phyloP scores from a whole-genome alignment of 2,113 vertebrate genomes.

The Arvicanthis niloticus region DNA sequence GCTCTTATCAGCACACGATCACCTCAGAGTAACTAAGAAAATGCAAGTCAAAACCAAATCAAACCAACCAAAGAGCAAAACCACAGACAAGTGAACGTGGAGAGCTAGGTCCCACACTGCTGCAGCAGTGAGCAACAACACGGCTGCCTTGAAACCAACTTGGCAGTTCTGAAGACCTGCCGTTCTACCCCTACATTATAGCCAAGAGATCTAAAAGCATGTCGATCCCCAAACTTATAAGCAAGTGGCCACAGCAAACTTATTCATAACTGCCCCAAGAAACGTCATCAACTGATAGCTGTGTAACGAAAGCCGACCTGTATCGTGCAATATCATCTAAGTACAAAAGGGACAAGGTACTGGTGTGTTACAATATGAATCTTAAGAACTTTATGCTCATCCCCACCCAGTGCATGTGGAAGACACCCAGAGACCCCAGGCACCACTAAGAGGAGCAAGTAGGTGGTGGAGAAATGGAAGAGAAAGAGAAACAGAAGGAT shows the following conservation, averaged over 20 bases:
- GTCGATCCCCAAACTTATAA: not conserved
- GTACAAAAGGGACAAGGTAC: not conserved
- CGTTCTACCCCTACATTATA: not conserved
- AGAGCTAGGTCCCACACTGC: not conserved
- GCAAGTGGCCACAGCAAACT: not conserved
- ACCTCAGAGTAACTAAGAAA: not conserved
- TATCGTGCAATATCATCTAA: not conserved
- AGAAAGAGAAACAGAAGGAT: not conserved
- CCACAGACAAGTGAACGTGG: not conserved
- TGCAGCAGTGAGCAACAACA: not conserved
- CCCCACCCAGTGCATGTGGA: not conserved
- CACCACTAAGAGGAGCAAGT: not conserved
- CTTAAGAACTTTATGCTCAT: not conserved
- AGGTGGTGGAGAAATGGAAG: not conserved
- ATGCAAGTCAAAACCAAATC: slow-evolving; percentile 41
- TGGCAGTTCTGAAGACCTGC: not conserved
- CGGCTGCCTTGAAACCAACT: not conserved
- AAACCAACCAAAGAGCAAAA: not conserved
- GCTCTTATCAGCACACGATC: not conserved
- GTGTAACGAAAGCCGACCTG: too few species aligned
- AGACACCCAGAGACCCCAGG: not conserved
- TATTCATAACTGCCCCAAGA: not conserved
- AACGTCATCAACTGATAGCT: not conserved
- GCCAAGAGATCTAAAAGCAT: not conserved
- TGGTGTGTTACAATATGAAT: not conserved